These are phyloP conservation scores for Eupithecia vulgata DNA, from an alignment of 2,888 invertebrate genomes.

Conservation along the genomic window DNA sequence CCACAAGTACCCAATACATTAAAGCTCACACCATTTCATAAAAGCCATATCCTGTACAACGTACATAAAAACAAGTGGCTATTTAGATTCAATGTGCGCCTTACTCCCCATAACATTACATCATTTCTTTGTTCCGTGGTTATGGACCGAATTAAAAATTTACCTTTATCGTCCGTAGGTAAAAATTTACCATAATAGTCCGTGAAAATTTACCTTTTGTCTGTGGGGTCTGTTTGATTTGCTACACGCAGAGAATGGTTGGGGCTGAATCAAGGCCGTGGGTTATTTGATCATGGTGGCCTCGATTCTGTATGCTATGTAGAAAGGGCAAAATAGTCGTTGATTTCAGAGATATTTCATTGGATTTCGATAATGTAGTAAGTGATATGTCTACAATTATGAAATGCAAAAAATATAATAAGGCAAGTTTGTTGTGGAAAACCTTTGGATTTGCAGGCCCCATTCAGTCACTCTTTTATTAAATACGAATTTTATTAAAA, in stretches of 20 bases:
- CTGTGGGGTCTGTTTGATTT: conserved; percentile 5
- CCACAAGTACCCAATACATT: conserved; percentile 4
- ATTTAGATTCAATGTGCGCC: conserved; percentile 45
- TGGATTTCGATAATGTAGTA: too few relatives aligned
- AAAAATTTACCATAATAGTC: conserved; percentile 41
- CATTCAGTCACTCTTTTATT: too few relatives aligned
- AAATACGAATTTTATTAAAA: too few relatives aligned
- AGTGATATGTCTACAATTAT: too few relatives aligned
- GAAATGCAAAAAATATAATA: too few relatives aligned
- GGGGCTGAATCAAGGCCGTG: neutral
- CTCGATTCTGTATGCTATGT: neutral
- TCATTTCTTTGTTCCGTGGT: conserved; percentile 44
- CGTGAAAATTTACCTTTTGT: neutral
- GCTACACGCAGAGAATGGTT: conserved; percentile 7
- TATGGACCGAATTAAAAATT: conserved; percentile 46
- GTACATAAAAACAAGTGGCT: conserved; percentile 43
- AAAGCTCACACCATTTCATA: conserved; percentile 19
- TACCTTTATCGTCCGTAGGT: conserved; percentile 38
- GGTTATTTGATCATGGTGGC: neutral
- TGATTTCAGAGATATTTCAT: neutral
- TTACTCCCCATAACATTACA: conserved; percentile 43
- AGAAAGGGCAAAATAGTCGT: neutral
- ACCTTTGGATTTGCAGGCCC: too few relatives aligned
- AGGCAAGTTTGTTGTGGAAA: too few relatives aligned
- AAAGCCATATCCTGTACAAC: conserved; percentile 28